Base-by-base conservation (phyloP, 1,140 invertebrate genomes). In the Lordiphosa clarofinis region DNA sequence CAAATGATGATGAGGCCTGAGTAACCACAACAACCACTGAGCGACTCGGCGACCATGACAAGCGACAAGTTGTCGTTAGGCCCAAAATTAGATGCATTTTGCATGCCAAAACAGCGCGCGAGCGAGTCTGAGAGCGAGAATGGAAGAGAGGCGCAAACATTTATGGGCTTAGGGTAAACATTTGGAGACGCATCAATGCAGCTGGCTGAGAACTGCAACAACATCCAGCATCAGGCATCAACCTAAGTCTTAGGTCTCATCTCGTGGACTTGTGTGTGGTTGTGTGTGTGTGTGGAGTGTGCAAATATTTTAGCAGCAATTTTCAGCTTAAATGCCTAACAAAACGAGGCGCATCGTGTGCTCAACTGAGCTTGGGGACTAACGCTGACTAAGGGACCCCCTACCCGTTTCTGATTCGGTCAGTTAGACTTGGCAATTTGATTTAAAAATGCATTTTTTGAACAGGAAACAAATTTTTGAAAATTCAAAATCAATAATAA, bases 81-180 rank as follows among this genome's bases (percentile, higher is more conserved):
- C 68, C 78, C 78, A 76, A 82, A 82, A 82, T 82, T 82, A 82
- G 78, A 84, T 81, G 76, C 76, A 81, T 82, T 79, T 69, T 81
- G 78, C 79, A 71, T 75, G 71, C 53, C 69, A 58, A 55, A 28
- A 62, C 12, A 69, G 50, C 68, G 55, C 15, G 36, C 52, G 6
- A 40, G 44, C 28, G 4, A 59, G 9, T 44, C 39, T 38, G 40
- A 56, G 31, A 54, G 31, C 46, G 39, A 46, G 24, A 46, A 42
- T 10, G 15, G 31, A 21, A 55, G 40, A 39, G 43, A 12, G 35
- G 62, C 35, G 15, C 7, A 39, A 39, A 53, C 46, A 56, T 44
- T 63, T 73, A 78, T 78, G 58, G 52, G 50, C 58, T 58, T 53
- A 56, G 54, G 48, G 75, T 59, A 81, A 81, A 81, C 75, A 81